phyloP scores from a whole-genome alignment of 2,888 invertebrate species.

The Aphidius colemani region DNA sequence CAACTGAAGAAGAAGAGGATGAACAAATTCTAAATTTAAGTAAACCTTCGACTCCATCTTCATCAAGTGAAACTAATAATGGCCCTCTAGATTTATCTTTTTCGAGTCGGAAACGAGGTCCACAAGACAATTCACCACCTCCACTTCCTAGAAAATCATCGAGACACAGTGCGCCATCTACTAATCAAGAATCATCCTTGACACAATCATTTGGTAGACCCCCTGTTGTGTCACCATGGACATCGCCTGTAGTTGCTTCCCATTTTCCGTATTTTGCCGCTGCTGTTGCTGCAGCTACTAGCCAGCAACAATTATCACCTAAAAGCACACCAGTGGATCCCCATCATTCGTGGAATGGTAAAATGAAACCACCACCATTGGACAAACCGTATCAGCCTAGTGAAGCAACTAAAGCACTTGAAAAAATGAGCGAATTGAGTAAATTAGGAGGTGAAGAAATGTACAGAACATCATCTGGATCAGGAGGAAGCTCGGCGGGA shows the following conservation, averaged over 20 bases:
- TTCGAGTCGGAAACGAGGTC: constrained; percentile 73
- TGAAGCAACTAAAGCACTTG: constrained; percentile 85
- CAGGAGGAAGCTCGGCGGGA: constrained; percentile 49
- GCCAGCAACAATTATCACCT: constrained; percentile 68
- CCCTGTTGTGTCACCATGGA: constrained; percentile 75
- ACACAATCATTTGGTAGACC: constrained; percentile 70
- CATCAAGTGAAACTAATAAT: constrained; percentile 63
- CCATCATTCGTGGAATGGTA: constrained; percentile 75
- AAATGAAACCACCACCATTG: constrained; percentile 71
- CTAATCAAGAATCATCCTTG: constrained; percentile 47
- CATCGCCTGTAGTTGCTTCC: constrained; percentile 75
- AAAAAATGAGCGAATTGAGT: constrained; percentile 90
- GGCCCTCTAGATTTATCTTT: constrained; percentile 83
- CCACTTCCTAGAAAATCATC: constrained; percentile 68
- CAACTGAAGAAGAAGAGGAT: constrained; percentile 65
- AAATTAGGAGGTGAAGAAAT: constrained; percentile 81
- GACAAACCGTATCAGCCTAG: constrained; percentile 65
- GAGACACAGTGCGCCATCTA: constrained; percentile 55
- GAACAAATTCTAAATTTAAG: constrained; percentile 75
- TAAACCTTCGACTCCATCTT: constrained; percentile 67
- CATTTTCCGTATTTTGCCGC: constrained; percentile 82
- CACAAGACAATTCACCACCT: constrained; percentile 66
- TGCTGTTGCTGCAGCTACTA: constrained; percentile 75
- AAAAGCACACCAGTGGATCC: constrained; percentile 63
- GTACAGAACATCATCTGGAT: constrained; percentile 67